phyloP scores from a whole-genome alignment of 2,888 invertebrate species.

The Zonitis immaculata region DNA sequence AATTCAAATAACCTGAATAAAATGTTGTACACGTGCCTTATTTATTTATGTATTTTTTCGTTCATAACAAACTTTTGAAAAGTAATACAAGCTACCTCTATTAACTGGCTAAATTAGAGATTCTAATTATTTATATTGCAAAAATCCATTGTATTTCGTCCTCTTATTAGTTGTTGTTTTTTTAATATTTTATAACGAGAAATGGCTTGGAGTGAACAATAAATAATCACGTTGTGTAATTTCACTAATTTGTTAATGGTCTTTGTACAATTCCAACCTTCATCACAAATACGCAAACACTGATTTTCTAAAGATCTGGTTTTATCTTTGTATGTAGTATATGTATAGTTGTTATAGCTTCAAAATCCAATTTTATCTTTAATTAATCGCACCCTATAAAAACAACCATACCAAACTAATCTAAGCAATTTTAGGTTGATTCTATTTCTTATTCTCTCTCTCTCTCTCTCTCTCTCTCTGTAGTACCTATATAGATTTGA shows the following conservation, averaged over 20 bases:
- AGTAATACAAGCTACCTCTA: background rate
- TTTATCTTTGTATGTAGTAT: conserved; percentile 12
- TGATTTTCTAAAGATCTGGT: conserved; percentile 8
- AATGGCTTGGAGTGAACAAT: no score
- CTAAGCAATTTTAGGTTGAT: conserved; percentile 12
- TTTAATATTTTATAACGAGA: background rate
- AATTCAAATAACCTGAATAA: background rate
- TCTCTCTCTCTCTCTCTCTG: no score
- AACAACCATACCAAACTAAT: conserved; percentile 22
- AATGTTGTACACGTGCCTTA: conserved; percentile 1
- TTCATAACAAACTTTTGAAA: background rate
- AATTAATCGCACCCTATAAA: conserved; percentile 30
- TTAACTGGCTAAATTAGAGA: background rate
- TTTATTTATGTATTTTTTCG: no score
- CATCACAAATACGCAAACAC: background rate
- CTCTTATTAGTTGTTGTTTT: background rate
- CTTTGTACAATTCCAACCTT: conserved; percentile 3
- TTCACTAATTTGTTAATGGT: conserved; percentile 4
- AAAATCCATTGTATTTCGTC: background rate
- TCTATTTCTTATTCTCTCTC: conserved; percentile 5
- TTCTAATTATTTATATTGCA: background rate
- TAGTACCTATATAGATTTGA: no score
- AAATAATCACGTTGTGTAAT: conserved; percentile 4
- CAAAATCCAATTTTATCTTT: conserved; percentile 24
- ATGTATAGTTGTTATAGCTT: no score